A percentile compares a stretch with the other conserved stretches of the same genome.
Evolutionary conservation across 2,113 vertebrate genomes (phyloP).

Genomic region (Ailurus styani): DNA sequence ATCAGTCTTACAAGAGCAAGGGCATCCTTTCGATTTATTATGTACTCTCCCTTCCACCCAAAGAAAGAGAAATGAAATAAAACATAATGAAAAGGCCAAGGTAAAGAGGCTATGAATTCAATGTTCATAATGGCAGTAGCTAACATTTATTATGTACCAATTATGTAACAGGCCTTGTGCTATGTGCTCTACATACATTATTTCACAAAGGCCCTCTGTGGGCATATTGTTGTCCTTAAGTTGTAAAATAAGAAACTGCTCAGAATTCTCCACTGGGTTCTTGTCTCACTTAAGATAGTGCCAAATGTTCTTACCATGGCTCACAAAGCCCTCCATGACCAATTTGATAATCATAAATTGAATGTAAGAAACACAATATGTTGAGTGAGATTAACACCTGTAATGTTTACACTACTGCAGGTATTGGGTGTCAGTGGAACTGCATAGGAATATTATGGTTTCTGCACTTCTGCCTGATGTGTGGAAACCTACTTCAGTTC

Average conservation of each 20-base stretch:
- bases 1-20: conserved; percentile 55
- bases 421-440: neutral
- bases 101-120: conserved; percentile 36
- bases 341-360: neutral
- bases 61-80: conserved; percentile 52
- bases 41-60: neutral
- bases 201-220: neutral
- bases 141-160: conserved; percentile 20
- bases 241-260: conserved; percentile 27
- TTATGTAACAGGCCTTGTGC: neutral
- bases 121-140: neutral
- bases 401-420: rapidly evolving
- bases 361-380: neutral
- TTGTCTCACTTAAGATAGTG: neutral
- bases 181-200: conserved; percentile 7
- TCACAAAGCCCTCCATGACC: neutral
- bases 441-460: neutral
- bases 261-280: neutral
- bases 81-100: conserved; percentile 36
- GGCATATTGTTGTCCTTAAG: neutral
- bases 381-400: neutral
- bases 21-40: conserved; percentile 53
- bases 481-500: neutral
- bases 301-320: neutral
- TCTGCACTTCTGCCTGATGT: neutral